Evolutionary conservation across 2,888 invertebrate genomes (phyloP), one percentile per base, ranked within the genome.

Genomic region (Perithous albicinctus): DNA sequence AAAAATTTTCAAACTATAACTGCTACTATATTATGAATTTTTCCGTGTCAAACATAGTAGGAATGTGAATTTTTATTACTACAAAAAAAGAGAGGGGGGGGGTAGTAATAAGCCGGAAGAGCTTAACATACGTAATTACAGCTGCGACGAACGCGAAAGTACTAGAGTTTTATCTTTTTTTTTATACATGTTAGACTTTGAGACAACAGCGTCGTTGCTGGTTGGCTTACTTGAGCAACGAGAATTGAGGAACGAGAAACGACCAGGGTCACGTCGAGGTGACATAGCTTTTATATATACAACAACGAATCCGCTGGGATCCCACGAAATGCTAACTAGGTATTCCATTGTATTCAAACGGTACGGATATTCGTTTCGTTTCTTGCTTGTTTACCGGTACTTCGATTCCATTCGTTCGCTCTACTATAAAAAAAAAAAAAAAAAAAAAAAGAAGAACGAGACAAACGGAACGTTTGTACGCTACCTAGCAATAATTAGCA

Each of bases 311-410:
- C 72, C 51, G 48, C 43, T 43, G 38, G 76, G 59, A 61, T 69
- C 59, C 23, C 38, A 48, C 48, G 56, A 74, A 69, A 82, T 78
- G 74, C 74, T 75, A 82, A 75, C 69, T 70, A 82, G n/a, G 43
- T 26, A 15, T 78, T 64, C 82, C 82, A 82, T 82, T 82, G 82
- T 82, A 82, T 82, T 78, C 82, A 72, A 81, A 69, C 70, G 66
- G 56, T 51, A 18, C 41, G 38, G 63, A 20, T 41, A 63, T 59
- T 59, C 59, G 59, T 59, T 29, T 59, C 35, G 8, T 20, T 41
- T 46, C 38, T 66, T 38, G 48, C 26, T 46, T 15, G 41, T 41
- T 70, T 15, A 10, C 46, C 12, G 51, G 12, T 20, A 8, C 41
- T 59, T 32, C 32, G 32, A 59, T 59, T 59, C n/a, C 32, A 35